Percentiles rank a stretch among this genome's conserved stretches.
Evolutionary conservation across 2,113 vertebrate species (phyloP).

Genomic region (Petaurus breviceps): DNA sequence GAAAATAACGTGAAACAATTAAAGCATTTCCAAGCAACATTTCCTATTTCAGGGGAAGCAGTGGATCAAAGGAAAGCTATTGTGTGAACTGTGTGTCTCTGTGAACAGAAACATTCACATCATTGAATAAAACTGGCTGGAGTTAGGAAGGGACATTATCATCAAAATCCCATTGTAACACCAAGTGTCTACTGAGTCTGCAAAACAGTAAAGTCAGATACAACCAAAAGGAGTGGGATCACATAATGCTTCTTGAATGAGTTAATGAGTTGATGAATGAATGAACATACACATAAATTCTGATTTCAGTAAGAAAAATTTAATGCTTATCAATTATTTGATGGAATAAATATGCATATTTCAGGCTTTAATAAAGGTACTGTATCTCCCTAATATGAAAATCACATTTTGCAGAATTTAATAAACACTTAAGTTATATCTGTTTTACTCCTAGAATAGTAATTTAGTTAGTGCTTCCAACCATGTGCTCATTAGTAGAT

Average conservation of each 20-base stretch:
- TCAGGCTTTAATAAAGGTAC: constrained; percentile 59
- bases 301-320: constrained; percentile 50
- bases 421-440: constrained; percentile 40
- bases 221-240: constrained; percentile 59
- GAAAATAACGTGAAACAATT: constrained; percentile 82
- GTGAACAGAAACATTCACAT: constrained; percentile 84
- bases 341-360: constrained; percentile 54
- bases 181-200: constrained; percentile 47
- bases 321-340: constrained; percentile 60
- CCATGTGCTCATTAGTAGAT: constrained; percentile 69
- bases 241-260: constrained; percentile 18
- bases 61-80: constrained; percentile 81
- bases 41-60: constrained; percentile 83
- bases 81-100: constrained; percentile 80
- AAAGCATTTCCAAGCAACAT: constrained; percentile 81
- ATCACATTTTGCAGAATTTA: constrained; percentile 70
- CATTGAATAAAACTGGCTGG: constrained; percentile 80
- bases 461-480: constrained; percentile 74
- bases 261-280: background rate
- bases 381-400: constrained; percentile 54
- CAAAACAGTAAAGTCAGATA: constrained; percentile 40
- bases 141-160: constrained; percentile 73
- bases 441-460: constrained; percentile 60
- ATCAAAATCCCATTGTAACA: constrained; percentile 70
- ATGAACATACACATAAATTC: background rate